These are phyloP conservation scores for Capricornis sumatraensis DNA, from an alignment of 2,113 vertebrate genomes.

Conservation along the genomic window DNA sequence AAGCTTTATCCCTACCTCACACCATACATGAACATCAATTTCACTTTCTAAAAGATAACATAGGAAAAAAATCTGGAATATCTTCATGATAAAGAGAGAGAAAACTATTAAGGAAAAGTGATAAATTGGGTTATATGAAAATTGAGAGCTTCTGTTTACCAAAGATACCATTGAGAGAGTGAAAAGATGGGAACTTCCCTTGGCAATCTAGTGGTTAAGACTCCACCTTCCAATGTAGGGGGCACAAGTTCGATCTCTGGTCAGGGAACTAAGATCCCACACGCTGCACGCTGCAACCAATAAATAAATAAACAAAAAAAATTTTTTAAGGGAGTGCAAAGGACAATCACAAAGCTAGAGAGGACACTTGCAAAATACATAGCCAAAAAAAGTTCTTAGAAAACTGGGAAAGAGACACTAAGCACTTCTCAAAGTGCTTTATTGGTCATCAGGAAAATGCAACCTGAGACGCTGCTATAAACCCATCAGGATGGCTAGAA, in stretches of 20 bases:
- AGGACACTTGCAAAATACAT: background rate
- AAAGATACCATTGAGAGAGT: no score
- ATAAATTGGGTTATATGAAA: no score
- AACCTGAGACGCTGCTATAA: rapidly evolving
- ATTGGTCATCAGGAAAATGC: background rate
- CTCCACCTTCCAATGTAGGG: background rate
- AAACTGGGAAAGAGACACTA: background rate
- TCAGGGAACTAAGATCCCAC: background rate
- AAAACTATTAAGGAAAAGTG: background rate
- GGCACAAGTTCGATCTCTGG: background rate
- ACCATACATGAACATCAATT: background rate
- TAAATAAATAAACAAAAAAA: background rate
- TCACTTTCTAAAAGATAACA: background rate
- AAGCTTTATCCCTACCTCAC: background rate
- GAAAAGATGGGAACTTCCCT: background rate
- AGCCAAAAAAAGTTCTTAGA: background rate
- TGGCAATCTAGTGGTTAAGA: background rate
- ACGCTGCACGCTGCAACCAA: background rate
- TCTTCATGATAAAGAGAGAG: background rate
- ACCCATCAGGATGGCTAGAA: background rate
- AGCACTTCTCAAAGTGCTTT: background rate
- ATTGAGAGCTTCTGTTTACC: background rate
- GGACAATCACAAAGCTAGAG: background rate
- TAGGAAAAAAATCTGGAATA: background rate
- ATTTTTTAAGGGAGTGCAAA: background rate